A percentile compares a stretch with the other conserved stretches of the same genome.
phyloP scores from a whole-genome alignment of 2,113 vertebrate species.

The Triplophysa rosa region DNA sequence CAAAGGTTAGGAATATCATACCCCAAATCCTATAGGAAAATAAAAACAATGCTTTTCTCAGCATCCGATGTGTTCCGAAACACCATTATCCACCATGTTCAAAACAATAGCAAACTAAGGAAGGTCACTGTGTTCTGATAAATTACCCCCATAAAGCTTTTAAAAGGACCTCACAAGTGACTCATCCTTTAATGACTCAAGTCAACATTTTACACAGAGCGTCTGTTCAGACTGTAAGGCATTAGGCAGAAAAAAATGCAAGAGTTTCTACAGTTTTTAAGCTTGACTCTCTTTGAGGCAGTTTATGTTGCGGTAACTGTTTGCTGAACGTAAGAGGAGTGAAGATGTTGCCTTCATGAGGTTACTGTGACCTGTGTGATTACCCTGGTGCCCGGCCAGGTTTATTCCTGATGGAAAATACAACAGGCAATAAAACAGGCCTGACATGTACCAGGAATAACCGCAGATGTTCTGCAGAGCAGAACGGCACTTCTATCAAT shows the following conservation, averaged over 20 bases:
- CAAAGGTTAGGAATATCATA: neutral
- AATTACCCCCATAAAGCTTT: slow-evolving; percentile 38
- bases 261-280: neutral
- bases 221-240: neutral
- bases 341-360: slow-evolving; percentile 65
- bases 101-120: neutral
- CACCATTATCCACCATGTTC: neutral
- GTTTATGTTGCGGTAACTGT: slow-evolving; percentile 20
- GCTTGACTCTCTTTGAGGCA: neutral
- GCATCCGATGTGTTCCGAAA: neutral
- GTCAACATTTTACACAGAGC: neutral
- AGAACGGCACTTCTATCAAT: neutral
- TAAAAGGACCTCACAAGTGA: slow-evolving; percentile 16
- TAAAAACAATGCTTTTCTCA: too few relatives aligned
- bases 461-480: neutral
- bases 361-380: slow-evolving; percentile 74
- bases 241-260: slow-evolving; percentile 5
- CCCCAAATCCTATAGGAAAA: too few relatives aligned
- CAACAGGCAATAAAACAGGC: slow-evolving; percentile 54
- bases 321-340: slow-evolving; percentile 22
- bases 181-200: neutral
- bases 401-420: slow-evolving; percentile 61
- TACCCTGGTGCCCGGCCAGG: slow-evolving; percentile 63
- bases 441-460: neutral
- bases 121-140: slow-evolving; percentile 41